Conservation (phyloP, 2,113 vertebrate species). For the Chaenocephalus aceratus region DNA sequence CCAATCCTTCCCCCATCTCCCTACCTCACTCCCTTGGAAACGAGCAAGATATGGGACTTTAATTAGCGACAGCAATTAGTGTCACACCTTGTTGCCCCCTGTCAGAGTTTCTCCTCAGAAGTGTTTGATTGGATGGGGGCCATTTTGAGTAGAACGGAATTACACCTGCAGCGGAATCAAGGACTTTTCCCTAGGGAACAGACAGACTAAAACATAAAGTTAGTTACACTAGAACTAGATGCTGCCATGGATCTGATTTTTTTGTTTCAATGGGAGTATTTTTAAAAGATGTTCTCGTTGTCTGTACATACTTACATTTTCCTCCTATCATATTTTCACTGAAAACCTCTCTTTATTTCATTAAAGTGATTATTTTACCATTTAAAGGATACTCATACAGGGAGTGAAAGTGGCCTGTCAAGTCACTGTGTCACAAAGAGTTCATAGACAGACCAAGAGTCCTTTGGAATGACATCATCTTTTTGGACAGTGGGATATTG, state of each 20-base stretch:
- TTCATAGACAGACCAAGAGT: constrained; percentile 1
- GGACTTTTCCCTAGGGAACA: background rate
- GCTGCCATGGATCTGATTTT: background rate
- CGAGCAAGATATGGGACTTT: constrained; percentile 74
- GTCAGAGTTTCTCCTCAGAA: constrained; percentile 27
- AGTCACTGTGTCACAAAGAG: background rate
- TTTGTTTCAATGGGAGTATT: background rate
- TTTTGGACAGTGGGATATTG: constrained; percentile 15
- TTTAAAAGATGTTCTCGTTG: background rate
- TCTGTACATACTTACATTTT: background rate
- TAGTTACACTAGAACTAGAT: background rate
- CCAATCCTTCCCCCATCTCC: constrained; percentile 20
- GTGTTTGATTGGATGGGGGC: constrained; percentile 27
- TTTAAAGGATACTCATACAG: background rate
- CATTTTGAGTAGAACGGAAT: constrained; percentile 11
- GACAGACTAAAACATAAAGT: too few species aligned
- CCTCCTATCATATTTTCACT: background rate
- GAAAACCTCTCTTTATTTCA: background rate
- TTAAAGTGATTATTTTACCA: background rate
- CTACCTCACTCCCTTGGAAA: constrained; percentile 67
- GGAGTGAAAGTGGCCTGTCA: background rate
- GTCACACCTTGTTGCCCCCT: constrained; percentile 39
- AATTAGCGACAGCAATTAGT: constrained; percentile 81
- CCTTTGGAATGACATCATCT: constrained; percentile 16
- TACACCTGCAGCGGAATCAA: constrained; percentile 19